phyloP scores from a whole-genome alignment of 2,888 invertebrate species.

The Amorpha juglandis region DNA sequence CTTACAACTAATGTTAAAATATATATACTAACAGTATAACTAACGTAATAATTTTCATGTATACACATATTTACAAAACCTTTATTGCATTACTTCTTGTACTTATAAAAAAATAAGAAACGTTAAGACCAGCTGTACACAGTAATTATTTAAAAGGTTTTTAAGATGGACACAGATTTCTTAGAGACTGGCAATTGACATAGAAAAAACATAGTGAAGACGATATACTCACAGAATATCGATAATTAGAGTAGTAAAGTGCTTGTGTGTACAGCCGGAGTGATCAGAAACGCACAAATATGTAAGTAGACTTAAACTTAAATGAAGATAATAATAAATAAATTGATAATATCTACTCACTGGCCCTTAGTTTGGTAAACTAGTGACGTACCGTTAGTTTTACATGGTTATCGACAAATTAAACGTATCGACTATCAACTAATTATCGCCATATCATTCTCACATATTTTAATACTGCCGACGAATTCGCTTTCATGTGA shows the following conservation, averaged over 20 bases:
- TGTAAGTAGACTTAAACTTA: slow-evolving; percentile 32
- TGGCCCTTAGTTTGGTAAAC: slow-evolving; percentile 42
- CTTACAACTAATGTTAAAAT: slow-evolving; percentile 50
- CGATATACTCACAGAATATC: neutral
- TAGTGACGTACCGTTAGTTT: slow-evolving; percentile 52
- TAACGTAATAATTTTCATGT: slow-evolving; percentile 60
- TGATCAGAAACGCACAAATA: slow-evolving; percentile 30
- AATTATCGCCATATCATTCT: slow-evolving; percentile 52
- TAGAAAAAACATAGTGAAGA: neutral
- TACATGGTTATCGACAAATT: slow-evolving; percentile 44
- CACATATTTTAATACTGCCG: slow-evolving; percentile 73
- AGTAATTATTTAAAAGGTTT: neutral
- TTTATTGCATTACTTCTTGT: slow-evolving; percentile 59
- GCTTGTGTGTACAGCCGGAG: neutral
- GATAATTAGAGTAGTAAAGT: neutral
- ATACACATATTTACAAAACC: slow-evolving; percentile 82
- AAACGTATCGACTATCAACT: slow-evolving; percentile 40
- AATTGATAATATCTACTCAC: slow-evolving; percentile 28
- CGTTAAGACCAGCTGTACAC: slow-evolving; percentile 30
- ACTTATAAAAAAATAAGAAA: slow-evolving; percentile 34
- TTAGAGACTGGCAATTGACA: neutral
- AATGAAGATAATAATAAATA: slow-evolving; percentile 28
- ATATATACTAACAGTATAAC: slow-evolving; percentile 23
- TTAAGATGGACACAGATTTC: too few relatives aligned
- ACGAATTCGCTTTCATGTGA: slow-evolving; percentile 53